Evolutionary conservation across 2,113 vertebrate genomes (phyloP), one percentile per base, ranked within the genome.

Genomic region (Hylia prasina): DNA sequence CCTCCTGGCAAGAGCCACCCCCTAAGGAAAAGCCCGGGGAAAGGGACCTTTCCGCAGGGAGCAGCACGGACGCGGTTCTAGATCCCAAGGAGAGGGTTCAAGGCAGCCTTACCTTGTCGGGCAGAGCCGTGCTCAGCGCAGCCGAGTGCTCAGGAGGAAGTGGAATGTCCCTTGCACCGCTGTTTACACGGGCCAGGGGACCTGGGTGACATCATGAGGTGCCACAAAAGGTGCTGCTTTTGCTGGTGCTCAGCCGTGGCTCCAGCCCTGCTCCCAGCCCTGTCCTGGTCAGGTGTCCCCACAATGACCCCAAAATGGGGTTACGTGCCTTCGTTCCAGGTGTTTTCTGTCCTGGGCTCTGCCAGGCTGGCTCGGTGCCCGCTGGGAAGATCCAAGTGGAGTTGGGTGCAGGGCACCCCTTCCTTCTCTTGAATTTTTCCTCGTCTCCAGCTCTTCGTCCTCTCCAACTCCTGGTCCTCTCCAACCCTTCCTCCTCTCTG

Each of bases 21-120:
- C 22, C 39, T 10, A 8, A 81, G n/a, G 60, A 82, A 91, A 85
- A 96, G 33, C 58, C 53, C 3, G 4, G 11, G 93, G 40, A 87
- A 27, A 10, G 17, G 81, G 27, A 30, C 1, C 1, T 24, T 76
- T 79, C 22, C 5, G 15, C 40, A 35, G 82, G 58, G 53, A 71
- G 24, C 71, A 23, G 57, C 66, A 7, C 1, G 15, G 57, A 78
- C 33, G 42, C 12, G 11, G 11, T 16, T 50, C 75, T 28, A 19
- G 50, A 33, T 44, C 2, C 5, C 18, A 2, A 50, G 93, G 47
- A 92, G 57, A 69, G 90, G 48, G 24, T 31, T 33, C 35, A 50
- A 28, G 42, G 54, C 87, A 93, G 90, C 45, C 95, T 98, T 97
- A 97, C 97, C 96, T 95, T 82, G 14, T 53, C 82, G 39, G 70